phyloP scores from a whole-genome alignment of 2,797 vertebrate genomes.

The Eremophila alpestris region DNA sequence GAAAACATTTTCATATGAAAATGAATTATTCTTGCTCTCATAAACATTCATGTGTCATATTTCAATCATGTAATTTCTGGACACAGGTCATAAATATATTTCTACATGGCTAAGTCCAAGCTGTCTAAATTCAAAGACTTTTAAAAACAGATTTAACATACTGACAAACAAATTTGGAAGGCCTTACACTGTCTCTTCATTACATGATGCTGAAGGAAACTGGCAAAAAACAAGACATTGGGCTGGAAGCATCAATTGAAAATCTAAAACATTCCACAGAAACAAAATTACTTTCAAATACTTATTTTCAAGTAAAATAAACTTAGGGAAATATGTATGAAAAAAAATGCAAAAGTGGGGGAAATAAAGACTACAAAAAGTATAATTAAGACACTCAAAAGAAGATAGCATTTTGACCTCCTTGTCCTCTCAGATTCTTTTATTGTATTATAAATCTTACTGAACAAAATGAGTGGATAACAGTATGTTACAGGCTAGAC shows the following conservation, averaged over 20 bases:
- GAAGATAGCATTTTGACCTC: background rate
- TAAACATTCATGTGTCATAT: background rate
- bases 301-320: background rate
- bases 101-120: background rate
- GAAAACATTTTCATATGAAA: background rate
- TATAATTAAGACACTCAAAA: background rate
- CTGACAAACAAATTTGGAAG: background rate
- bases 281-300: background rate
- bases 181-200: background rate
- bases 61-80: background rate
- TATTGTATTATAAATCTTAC: background rate
- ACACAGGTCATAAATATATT: background rate
- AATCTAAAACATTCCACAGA: background rate
- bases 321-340: background rate
- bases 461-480: background rate
- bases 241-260: background rate
- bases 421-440: background rate
- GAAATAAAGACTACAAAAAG: background rate
- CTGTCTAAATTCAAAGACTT: background rate
- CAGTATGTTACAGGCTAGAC: background rate
- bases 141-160: background rate
- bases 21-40: background rate
- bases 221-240: background rate
- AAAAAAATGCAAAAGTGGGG: background rate
- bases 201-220: background rate